These are phyloP conservation scores for Anseranas semipalmata DNA, from an alignment of 2,113 vertebrate genomes.

Conservation along the genomic window DNA sequence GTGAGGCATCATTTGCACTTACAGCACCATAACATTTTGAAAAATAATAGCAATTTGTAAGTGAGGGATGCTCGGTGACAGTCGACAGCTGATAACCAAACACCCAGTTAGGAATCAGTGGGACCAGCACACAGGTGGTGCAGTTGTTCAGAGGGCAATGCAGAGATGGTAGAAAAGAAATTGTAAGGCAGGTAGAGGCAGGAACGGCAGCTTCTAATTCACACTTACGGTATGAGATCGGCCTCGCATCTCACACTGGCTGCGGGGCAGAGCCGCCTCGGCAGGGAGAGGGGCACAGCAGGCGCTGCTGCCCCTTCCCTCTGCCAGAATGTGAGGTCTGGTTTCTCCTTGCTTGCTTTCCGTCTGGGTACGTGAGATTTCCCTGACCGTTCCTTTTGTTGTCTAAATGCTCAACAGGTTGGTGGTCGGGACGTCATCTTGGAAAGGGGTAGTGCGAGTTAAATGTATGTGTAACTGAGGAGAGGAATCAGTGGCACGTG, in stretches of 20 bases:
- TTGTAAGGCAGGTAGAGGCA: neutral
- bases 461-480: neutral
- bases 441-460: neutral
- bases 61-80: neutral
- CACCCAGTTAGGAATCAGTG: neutral
- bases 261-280: no score
- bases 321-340: neutral
- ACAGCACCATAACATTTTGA: neutral
- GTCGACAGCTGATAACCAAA: neutral
- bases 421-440: neutral
- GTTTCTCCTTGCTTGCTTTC: neutral
- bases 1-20: neutral
- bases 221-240: neutral
- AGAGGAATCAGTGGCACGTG: neutral
- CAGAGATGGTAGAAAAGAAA: neutral
- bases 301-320: no score
- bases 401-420: neutral
- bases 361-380: neutral
- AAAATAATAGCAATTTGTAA: neutral
- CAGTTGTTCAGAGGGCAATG: neutral
- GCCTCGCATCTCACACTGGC: neutral
- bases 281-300: no score
- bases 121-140: neutral
- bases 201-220: neutral
- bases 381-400: neutral